Conservation (phyloP, 2,888 invertebrate species). For the Lathronympha strigana region DNA sequence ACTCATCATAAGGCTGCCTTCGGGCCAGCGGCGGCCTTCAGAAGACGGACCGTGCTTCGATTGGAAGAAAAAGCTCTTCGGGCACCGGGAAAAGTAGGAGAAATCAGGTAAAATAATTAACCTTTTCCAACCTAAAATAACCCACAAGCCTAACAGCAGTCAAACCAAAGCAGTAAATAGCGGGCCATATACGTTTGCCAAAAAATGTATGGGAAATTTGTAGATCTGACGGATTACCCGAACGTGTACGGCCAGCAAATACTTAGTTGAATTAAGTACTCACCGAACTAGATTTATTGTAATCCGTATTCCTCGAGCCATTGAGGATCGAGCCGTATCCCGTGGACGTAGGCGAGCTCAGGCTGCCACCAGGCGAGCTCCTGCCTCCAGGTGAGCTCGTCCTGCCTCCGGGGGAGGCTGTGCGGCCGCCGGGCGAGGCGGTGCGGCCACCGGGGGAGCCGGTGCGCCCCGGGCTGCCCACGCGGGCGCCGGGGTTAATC, state of each 20-base stretch:
- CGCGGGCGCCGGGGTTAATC: constrained; percentile 87
- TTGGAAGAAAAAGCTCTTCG: no score
- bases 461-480: constrained; percentile 70
- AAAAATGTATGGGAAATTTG: no score
- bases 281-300: constrained; percentile 86
- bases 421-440: constrained; percentile 81
- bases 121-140: no score
- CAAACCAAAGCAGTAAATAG: no score
- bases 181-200: no score
- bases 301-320: constrained; percentile 84
- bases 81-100: no score
- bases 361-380: constrained; percentile 82
- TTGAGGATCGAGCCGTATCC: constrained; percentile 91
- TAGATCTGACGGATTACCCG: no score
- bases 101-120: no score
- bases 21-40: constrained; percentile 78
- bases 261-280: constrained; percentile 63
- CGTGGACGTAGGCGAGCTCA: constrained; percentile 82
- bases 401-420: constrained; percentile 67
- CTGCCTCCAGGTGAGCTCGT: constrained; percentile 67
- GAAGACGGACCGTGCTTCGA: no score
- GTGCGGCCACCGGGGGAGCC: constrained; percentile 64
- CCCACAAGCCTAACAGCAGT: no score
- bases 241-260: no score
- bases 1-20: no score